Conservation (phyloP, 1,140 invertebrate species). For the Drosophila suzukii region DNA sequence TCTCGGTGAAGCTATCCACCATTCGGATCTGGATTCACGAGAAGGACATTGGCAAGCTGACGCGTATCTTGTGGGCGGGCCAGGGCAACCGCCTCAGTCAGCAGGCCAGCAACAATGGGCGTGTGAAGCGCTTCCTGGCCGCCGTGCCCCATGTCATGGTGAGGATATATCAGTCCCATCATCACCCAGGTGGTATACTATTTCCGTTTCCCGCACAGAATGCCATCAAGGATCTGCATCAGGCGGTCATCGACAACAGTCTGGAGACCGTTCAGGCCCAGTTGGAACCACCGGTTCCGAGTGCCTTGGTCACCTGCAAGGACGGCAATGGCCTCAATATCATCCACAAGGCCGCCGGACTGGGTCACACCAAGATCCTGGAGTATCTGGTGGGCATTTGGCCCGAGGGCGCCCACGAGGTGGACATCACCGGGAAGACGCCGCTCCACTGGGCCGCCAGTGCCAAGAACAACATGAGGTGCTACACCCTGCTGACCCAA, state of each 20-base stretch:
- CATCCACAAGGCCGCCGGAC: conserved; percentile 93
- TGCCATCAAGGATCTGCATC: conserved; percentile 92
- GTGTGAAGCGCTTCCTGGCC: conserved; percentile 92
- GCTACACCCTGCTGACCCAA: conserved; percentile 90
- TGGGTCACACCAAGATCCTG: conserved; percentile 90
- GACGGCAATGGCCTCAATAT: conserved; percentile 92
- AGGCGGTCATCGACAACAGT: conserved; percentile 90
- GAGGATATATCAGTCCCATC: conserved; percentile 13
- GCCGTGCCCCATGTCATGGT: conserved; percentile 95
- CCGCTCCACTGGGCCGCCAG: conserved; percentile 95
- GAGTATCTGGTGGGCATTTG: conserved; percentile 90
- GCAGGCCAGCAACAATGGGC: conserved; percentile 92
- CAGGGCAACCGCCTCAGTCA: conserved; percentile 91
- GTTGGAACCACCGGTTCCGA: conserved; percentile 89
- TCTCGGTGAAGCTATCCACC: conserved; percentile 92
- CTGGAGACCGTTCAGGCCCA: conserved; percentile 89
- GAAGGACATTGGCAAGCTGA: conserved; percentile 91
- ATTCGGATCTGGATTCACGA: conserved; percentile 97
- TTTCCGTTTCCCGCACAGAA: conserved; percentile 85
- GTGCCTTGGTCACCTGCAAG: conserved; percentile 90
- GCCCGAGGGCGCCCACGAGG: conserved; percentile 88
- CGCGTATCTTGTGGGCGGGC: conserved; percentile 94
- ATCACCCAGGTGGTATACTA: background rate
- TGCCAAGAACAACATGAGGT: conserved; percentile 88
- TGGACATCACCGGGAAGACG: conserved; percentile 93